A percentile compares a stretch with the other conserved stretches of the same genome.
phyloP scores from a whole-genome alignment of 2,113 vertebrate species.

The Ifrita kowaldi region DNA sequence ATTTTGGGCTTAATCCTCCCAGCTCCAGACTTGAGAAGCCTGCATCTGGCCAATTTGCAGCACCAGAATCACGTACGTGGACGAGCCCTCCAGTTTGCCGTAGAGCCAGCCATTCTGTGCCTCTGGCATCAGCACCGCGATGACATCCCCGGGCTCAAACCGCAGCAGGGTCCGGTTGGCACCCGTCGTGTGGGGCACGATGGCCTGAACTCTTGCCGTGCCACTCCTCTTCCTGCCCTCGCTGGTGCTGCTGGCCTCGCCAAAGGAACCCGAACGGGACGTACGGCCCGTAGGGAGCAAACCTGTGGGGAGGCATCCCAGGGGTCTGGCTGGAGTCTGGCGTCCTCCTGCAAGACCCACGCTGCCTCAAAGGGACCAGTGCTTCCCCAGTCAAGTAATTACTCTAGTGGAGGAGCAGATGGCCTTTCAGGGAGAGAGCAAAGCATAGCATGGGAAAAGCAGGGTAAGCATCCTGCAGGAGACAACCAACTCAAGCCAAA shows the following conservation, averaged over 20 bases:
- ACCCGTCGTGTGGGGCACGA: constrained; percentile 77
- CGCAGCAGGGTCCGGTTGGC: constrained; percentile 82
- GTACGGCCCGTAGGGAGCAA: constrained; percentile 45
- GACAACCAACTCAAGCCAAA: background rate
- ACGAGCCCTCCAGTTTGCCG: constrained; percentile 76
- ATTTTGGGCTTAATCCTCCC: background rate
- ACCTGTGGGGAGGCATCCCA: constrained; percentile 38
- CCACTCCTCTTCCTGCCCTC: constrained; percentile 29
- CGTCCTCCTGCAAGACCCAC: background rate
- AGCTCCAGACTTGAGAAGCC: background rate
- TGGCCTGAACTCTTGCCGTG: constrained; percentile 73
- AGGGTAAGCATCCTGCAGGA: background rate
- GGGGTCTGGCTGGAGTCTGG: background rate
- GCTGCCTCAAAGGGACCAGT: background rate
- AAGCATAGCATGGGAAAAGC: background rate
- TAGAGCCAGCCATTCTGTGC: constrained; percentile 91
- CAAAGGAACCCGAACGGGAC: constrained; percentile 84
- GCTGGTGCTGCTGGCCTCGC: constrained; percentile 71
- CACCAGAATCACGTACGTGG: constrained; percentile 70
- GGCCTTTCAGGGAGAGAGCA: background rate
- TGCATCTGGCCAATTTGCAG: background rate
- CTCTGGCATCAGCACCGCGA: constrained; percentile 76
- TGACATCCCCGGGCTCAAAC: constrained; percentile 77
- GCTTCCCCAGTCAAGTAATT: background rate
- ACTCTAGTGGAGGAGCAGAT: background rate